Percentiles rank a stretch among this genome's conserved stretches.
Conservation (phyloP, 2,888 invertebrate species). For the Trachelus tabidus region DNA sequence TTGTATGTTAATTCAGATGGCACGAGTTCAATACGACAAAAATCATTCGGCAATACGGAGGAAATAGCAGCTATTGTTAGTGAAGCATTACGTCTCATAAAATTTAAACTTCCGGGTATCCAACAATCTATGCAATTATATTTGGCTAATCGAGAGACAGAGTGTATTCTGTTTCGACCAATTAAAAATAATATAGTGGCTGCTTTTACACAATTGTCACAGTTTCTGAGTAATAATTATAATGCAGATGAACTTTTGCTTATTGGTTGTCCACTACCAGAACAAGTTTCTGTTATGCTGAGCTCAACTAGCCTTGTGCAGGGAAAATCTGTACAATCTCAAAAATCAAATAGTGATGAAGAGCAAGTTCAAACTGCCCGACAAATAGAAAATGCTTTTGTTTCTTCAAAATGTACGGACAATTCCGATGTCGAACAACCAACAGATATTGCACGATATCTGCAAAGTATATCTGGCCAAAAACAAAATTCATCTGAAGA, state of each 20-base stretch:
- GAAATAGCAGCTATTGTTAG: slow-evolving; percentile 78
- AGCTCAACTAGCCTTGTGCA: slow-evolving; percentile 78
- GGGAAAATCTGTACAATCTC: slow-evolving; percentile 27
- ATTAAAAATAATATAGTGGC: slow-evolving; percentile 93
- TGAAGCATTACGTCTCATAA: slow-evolving; percentile 83
- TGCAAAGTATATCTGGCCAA: not conserved
- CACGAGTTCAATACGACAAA: slow-evolving; percentile 62
- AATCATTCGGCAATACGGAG: slow-evolving; percentile 78
- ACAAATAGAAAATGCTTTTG: not conserved
- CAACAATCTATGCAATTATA: slow-evolving; percentile 95
- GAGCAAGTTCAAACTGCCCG: not conserved
- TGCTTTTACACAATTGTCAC: slow-evolving; percentile 86
- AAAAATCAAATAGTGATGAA: not conserved
- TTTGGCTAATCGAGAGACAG: slow-evolving; percentile 95
- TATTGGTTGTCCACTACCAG: slow-evolving; percentile 91
- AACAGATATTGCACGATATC: not conserved
- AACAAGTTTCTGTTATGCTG: slow-evolving; percentile 90
- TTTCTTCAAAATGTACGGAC: not conserved
- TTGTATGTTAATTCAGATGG: slow-evolving; percentile 24
- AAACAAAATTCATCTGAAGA: not conserved
- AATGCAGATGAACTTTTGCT: slow-evolving; percentile 84
- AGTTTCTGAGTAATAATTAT: slow-evolving; percentile 81
- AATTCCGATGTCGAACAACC: not conserved
- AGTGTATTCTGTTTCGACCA: slow-evolving; percentile 95
- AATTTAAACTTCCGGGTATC: slow-evolving; percentile 80